Evolutionary conservation across 1,140 invertebrate species (phyloP).

Genomic region (Drosophila baimaii): DNA sequence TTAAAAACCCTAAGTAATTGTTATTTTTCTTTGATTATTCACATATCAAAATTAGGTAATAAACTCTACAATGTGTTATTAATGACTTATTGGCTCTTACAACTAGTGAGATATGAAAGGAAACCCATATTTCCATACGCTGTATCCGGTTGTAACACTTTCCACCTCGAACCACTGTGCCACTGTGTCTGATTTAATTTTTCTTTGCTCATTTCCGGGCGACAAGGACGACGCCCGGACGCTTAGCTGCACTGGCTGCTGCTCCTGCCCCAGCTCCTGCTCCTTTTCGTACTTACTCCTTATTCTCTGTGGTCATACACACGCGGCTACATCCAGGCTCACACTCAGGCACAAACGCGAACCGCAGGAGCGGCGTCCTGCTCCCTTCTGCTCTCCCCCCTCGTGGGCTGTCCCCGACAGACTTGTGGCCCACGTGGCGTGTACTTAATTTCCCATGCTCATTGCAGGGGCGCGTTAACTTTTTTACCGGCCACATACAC

Average conservation of each 20-base stretch:
- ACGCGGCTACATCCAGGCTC: slow-evolving; percentile 19
- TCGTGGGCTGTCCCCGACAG: slow-evolving; percentile 56
- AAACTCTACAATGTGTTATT: too few relatives aligned
- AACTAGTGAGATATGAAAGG: neutral
- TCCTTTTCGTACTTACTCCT: slow-evolving; percentile 27
- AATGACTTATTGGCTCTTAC: neutral
- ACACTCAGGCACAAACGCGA: slow-evolving; percentile 25
- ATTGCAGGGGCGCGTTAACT: slow-evolving; percentile 65
- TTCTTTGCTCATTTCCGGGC: slow-evolving; percentile 72
- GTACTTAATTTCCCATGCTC: slow-evolving; percentile 77
- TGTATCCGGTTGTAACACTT: slow-evolving; percentile 4
- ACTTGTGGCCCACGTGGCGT: slow-evolving; percentile 77
- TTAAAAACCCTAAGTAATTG: accelerated
- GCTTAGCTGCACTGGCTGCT: slow-evolving; percentile 45
- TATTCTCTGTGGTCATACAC: slow-evolving; percentile 54
- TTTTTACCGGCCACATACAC: slow-evolving; percentile 61
- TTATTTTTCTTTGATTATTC: too few relatives aligned
- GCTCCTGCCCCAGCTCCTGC: slow-evolving; percentile 11
- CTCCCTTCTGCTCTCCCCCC: neutral
- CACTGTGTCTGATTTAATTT: slow-evolving; percentile 27
- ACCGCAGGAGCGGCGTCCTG: slow-evolving; percentile 5
- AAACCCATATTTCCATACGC: too few relatives aligned
- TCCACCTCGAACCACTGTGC: slow-evolving; percentile 19
- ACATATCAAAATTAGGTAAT: too few relatives aligned
- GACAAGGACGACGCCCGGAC: slow-evolving; percentile 46